Percentiles rank a stretch among this genome's conserved stretches.
These are phyloP conservation scores for Tetheella fluctuosa DNA, from an alignment of 2,888 invertebrate species.

Conservation along the genomic window DNA sequence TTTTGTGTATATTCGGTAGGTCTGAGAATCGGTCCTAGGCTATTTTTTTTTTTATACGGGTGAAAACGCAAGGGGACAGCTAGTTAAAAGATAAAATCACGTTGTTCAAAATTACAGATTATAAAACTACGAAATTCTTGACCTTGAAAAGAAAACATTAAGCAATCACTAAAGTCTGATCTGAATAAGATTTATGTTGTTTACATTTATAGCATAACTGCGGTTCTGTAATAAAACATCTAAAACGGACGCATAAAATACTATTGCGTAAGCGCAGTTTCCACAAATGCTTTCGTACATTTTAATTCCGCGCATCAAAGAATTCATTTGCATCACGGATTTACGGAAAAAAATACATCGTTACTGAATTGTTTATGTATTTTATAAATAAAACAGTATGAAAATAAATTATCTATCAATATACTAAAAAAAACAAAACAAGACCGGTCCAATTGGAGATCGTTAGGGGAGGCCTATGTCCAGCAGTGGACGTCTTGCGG, in stretches of 20 bases:
- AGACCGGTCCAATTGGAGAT: too few species aligned
- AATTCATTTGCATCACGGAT: neutral
- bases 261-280: neutral
- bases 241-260: constrained; percentile 1
- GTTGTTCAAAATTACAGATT: neutral
- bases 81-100: too few species aligned
- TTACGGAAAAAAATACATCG: neutral
- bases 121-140: neutral
- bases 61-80: too few species aligned
- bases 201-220: neutral
- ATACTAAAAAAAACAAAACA: too few species aligned
- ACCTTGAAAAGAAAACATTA: neutral
- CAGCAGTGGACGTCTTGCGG: too few species aligned
- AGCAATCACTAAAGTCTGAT: neutral
- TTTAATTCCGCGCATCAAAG: neutral
- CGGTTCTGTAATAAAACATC: neutral
- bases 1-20: too few species aligned
- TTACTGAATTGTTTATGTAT: too few species aligned
- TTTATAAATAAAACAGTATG: too few species aligned
- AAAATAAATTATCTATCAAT: too few species aligned
- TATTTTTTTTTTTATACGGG: too few species aligned
- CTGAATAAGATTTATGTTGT: constrained; percentile 1
- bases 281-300: neutral
- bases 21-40: too few species aligned
- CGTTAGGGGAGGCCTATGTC: too few species aligned